A percentile compares a stretch with the other conserved stretches of the same genome.
Evolutionary conservation across 2,797 vertebrate species (phyloP).

Genomic region (Orientallactaga sibirica): DNA sequence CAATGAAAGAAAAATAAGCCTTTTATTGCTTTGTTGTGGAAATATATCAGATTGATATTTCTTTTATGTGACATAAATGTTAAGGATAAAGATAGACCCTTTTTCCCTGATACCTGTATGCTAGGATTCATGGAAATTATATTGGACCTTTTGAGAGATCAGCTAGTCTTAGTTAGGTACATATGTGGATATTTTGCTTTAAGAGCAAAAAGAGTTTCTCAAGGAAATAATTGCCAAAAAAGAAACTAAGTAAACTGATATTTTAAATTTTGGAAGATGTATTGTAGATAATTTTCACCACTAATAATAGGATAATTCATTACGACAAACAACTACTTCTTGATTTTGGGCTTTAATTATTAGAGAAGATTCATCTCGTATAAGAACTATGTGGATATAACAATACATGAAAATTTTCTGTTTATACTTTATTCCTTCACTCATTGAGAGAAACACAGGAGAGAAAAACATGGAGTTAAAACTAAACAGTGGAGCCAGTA

Average conservation of each 20-base stretch:
- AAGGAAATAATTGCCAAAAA: constrained; percentile 27
- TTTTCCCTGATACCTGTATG: background rate
- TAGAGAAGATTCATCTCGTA: background rate
- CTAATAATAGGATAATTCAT: background rate
- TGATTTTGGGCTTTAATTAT: background rate
- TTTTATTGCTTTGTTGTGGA: background rate
- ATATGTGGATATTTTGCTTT: background rate
- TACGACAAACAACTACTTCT: background rate
- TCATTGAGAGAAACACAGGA: background rate
- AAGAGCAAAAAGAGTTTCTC: constrained; percentile 4
- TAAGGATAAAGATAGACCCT: background rate
- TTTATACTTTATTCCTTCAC: background rate
- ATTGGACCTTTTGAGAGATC: background rate
- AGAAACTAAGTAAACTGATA: background rate
- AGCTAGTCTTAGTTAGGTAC: background rate
- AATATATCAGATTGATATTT: background rate
- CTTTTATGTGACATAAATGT: background rate
- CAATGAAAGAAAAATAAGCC: background rate
- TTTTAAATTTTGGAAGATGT: background rate
- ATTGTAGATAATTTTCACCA: background rate
- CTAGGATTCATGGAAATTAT: constrained; percentile 14
- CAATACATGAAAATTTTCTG: background rate
- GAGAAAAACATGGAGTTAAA: background rate
- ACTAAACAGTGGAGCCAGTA: background rate
- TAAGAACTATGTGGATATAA: background rate